phyloP scores from a whole-genome alignment of 2,113 vertebrate genomes.

The Triplophysa rosa region DNA sequence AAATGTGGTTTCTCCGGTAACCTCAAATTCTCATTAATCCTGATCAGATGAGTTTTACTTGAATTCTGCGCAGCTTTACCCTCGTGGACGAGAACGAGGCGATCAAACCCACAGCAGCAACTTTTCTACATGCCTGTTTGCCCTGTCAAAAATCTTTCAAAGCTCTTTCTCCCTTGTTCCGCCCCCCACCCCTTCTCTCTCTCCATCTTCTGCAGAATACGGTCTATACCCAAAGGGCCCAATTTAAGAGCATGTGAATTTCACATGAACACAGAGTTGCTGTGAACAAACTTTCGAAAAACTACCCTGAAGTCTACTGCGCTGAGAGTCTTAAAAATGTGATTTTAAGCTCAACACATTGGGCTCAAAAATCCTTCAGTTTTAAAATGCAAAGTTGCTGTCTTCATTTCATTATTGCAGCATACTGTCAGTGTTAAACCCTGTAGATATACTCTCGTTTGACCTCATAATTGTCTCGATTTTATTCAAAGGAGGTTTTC shows the following conservation, averaged over 20 bases:
- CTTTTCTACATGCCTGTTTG: slow-evolving; percentile 29
- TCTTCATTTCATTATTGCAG: slow-evolving; percentile 31
- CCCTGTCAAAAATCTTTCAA: slow-evolving; percentile 37
- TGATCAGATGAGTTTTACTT: slow-evolving; percentile 66
- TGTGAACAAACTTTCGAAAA: slow-evolving; percentile 45
- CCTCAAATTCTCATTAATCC: slow-evolving; percentile 65
- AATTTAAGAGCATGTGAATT: slow-evolving; percentile 74
- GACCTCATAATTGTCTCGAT: slow-evolving; percentile 63
- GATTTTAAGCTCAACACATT: background rate
- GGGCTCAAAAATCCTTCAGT: slow-evolving; percentile 20
- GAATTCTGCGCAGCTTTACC: slow-evolving; percentile 53
- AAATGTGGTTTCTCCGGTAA: background rate
- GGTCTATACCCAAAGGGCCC: slow-evolving; percentile 71
- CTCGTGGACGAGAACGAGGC: background rate
- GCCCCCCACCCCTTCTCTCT: background rate
- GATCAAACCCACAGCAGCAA: slow-evolving; percentile 45
- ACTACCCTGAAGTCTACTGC: slow-evolving; percentile 47
- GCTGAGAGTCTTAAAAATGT: slow-evolving; percentile 37
- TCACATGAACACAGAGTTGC: slow-evolving; percentile 63
- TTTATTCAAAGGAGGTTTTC: slow-evolving; percentile 56
- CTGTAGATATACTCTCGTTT: slow-evolving; percentile 67
- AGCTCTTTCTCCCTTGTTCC: slow-evolving; percentile 28
- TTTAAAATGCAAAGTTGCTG: background rate
- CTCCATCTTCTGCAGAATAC: slow-evolving; percentile 51
- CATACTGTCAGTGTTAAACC: slow-evolving; percentile 62